A percentile compares a stretch with the other conserved stretches of the same genome.
These are phyloP conservation scores for Rhegmatorhina hoffmannsi DNA, from an alignment of 2,113 vertebrate species.

Conservation along the genomic window DNA sequence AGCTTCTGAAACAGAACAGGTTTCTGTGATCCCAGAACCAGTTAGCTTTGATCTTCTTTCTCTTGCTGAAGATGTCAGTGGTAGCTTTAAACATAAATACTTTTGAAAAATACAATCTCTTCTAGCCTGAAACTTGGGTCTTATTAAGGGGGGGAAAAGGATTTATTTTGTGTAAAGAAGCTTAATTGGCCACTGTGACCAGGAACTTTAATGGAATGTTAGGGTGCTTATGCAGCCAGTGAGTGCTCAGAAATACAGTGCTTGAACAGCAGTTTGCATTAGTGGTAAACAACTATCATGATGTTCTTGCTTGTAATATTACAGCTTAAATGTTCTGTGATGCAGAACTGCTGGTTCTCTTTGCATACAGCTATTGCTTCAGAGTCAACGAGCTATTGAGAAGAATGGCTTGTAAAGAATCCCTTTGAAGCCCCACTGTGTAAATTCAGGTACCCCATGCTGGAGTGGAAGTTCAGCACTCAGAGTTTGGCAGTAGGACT, in stretches of 20 bases:
- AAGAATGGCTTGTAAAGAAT: background rate
- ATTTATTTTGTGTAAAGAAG: background rate
- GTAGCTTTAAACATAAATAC: background rate
- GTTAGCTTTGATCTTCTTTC: background rate
- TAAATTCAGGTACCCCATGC: accelerated
- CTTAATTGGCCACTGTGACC: background rate
- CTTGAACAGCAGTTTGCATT: conserved; percentile 14
- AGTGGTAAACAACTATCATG: background rate
- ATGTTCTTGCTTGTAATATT: background rate
- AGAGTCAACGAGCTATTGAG: background rate
- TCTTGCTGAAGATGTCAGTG: background rate
- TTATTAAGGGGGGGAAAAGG: background rate
- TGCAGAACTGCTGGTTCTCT: conserved; percentile 27
- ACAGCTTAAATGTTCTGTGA: background rate
- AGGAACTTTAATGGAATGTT: background rate
- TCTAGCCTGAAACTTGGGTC: background rate
- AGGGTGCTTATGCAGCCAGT: background rate
- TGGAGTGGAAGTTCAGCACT: background rate
- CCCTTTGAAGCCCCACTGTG: background rate
- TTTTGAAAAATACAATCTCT: background rate
- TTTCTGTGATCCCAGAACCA: background rate
- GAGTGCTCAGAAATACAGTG: background rate
- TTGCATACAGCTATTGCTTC: background rate
- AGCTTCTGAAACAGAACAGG: background rate
- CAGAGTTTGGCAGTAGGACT: accelerated